Evolutionary conservation across 2,888 invertebrate genomes (phyloP), one percentile per base, ranked within the genome.

Genomic region (Fabriciana adippe): DNA sequence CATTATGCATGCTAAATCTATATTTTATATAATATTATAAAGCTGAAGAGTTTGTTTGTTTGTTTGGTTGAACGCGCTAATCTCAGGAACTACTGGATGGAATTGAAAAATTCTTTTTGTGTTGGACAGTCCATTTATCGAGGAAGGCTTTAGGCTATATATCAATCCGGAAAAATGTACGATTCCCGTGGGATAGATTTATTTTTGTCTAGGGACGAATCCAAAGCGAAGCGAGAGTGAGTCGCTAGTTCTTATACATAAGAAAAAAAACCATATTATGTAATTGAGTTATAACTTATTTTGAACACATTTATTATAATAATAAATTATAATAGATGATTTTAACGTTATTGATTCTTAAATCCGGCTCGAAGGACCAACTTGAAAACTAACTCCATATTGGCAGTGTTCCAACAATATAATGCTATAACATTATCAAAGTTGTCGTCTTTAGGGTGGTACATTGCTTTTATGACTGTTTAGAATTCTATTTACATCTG

Each of bases 351-450:
- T 26, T 53, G 11, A 55, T n/a, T 35, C 55, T 55, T 6, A 26
- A 60, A 54, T 11, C 26, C 26, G 50, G 31, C 51, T 61, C 18
- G 41, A 21, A 41, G 41, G 45, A 57, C 45, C 48, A 66, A 60
- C 60, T 60, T 48, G 47, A 66, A 54, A 31, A 64, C 55, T 63
- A 47, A 48, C 54, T 48, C 54, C 35, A 6, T 54, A 64, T 55
- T 68, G 68, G 60, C 60, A 18, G 16, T 16, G 55, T 59, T 48
- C 54, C 68, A 64, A 31, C 47, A 45, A 18, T 51, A 50, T 55
- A 63, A 45, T 63, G 51, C 51, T 45, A 48, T 60, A 66, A 55
- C 60, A 55, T 59, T 59, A 68, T 68, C 67, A 48, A 64, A 64
- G 54, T 55, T 56, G 50, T 62, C 62, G 45, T 54, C 53, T 59